Conservation (phyloP, 2,113 vertebrate genomes). For the Brevimyrus niger region DNA sequence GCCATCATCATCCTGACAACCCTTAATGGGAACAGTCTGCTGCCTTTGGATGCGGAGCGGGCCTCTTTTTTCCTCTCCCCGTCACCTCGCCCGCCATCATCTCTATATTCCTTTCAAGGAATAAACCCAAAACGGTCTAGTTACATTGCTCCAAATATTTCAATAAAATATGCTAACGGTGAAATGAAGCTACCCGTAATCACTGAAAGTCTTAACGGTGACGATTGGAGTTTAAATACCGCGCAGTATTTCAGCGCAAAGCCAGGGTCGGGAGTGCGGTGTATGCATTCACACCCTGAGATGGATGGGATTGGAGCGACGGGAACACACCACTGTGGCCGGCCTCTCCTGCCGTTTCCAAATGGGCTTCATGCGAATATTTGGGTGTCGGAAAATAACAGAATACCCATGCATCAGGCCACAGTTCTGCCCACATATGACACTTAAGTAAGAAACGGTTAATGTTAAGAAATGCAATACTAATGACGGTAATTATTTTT, state of each 20-base stretch:
- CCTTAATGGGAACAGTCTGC: conserved; percentile 63
- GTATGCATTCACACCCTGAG: neutral
- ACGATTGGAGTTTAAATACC: neutral
- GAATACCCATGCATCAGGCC: neutral
- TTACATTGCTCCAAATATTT: conserved; percentile 12
- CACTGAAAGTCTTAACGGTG: neutral
- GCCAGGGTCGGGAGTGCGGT: neutral
- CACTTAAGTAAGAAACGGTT: neutral
- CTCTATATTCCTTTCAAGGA: neutral
- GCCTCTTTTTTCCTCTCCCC: neutral
- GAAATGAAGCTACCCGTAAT: neutral
- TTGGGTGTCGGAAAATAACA: neutral
- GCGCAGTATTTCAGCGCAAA: neutral
- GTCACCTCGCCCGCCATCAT: neutral
- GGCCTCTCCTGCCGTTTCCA: neutral
- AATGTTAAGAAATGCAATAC: neutral
- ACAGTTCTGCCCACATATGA: neutral
- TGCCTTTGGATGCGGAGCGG: conserved; percentile 38
- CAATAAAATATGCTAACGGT: conserved; percentile 27
- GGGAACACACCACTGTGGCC: neutral
- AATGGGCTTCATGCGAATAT: neutral
- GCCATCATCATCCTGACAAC: conserved; percentile 44
- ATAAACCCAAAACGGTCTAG: neutral
- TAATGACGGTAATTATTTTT: neutral
- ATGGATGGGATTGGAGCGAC: neutral